Evolutionary conservation across 2,797 vertebrate genomes (phyloP).

Genomic region (Australoheros facetus): DNA sequence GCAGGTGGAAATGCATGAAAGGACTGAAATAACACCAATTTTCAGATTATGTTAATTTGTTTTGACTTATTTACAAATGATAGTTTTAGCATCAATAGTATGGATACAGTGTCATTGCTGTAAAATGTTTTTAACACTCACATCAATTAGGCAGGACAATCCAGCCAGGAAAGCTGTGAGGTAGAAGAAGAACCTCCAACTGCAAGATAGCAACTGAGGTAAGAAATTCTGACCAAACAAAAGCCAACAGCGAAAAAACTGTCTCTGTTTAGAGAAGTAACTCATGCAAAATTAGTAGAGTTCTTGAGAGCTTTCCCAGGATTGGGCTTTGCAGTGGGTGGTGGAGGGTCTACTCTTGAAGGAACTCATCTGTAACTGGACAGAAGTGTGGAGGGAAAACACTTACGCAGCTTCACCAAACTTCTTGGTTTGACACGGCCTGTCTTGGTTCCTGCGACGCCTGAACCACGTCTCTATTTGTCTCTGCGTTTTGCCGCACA

Average conservation of each 20-base stretch:
- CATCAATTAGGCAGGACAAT: conserved; percentile 82
- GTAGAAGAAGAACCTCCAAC: conserved; percentile 93
- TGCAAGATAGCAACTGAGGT: conserved; percentile 60
- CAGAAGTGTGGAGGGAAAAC: not conserved
- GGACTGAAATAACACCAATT: not conserved
- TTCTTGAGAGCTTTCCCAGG: not conserved
- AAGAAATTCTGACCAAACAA: not conserved
- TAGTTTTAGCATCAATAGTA: not conserved
- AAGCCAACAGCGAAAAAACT: not conserved
- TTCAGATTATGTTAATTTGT: not conserved
- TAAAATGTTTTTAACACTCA: conserved; percentile 62
- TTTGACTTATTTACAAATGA: not conserved
- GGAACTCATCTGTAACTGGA: not conserved
- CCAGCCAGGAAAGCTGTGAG: conserved; percentile 83
- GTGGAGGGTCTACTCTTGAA: not conserved
- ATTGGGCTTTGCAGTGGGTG: not conserved
- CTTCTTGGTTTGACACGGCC: conserved; percentile 86
- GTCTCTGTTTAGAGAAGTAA: not conserved
- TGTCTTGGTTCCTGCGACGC: conserved; percentile 85
- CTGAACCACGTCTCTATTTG: conserved; percentile 91
- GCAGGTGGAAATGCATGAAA: not conserved
- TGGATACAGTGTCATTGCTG: not conserved
- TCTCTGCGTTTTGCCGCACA: conserved; percentile 80
- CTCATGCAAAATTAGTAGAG: not conserved
- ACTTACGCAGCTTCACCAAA: conserved; percentile 90